These are phyloP conservation scores for Spodoptera picta DNA, from an alignment of 2,888 invertebrate species.

Conservation along the genomic window DNA sequence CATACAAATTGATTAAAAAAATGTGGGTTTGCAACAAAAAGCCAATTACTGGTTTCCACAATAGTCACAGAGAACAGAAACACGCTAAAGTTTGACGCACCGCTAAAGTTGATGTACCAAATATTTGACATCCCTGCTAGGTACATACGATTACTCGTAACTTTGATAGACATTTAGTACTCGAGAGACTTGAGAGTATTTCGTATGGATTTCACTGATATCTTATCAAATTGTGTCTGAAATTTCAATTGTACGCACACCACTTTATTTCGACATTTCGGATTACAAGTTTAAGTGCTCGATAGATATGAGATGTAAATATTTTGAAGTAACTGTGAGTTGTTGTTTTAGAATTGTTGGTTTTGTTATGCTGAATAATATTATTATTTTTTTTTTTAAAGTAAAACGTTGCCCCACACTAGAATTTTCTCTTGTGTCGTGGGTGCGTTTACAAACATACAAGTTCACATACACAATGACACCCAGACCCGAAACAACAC, in stretches of 20 bases:
- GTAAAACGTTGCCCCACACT: too few relatives aligned
- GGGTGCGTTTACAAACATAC: too few relatives aligned
- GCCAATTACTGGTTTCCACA: too few relatives aligned
- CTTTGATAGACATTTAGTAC: conserved; percentile 61
- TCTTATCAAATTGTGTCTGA: conserved; percentile 56
- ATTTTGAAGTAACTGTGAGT: conserved; percentile 2
- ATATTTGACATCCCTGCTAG: conserved; percentile 3
- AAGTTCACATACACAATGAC: too few relatives aligned
- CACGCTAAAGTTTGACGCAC: too few relatives aligned
- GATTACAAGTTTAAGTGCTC: conserved; percentile 24
- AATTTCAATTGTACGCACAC: conserved; percentile 41
- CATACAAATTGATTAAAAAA: too few relatives aligned
- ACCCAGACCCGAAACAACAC: too few relatives aligned
- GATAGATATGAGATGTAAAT: conserved; percentile 2
- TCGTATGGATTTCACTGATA: conserved; percentile 48
- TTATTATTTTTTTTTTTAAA: too few relatives aligned
- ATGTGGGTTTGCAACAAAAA: too few relatives aligned
- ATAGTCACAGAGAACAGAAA: too few relatives aligned
- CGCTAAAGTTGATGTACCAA: too few relatives aligned
- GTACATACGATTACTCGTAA: conserved; percentile 52
- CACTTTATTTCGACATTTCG: conserved; percentile 22
- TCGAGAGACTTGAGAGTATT: conserved; percentile 45
- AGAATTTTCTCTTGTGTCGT: too few relatives aligned
- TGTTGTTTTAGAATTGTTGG: neutral
- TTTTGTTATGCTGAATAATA: neutral